phyloP scores from a whole-genome alignment of 2,113 vertebrate genomes.

The Bagarius yarrelli region DNA sequence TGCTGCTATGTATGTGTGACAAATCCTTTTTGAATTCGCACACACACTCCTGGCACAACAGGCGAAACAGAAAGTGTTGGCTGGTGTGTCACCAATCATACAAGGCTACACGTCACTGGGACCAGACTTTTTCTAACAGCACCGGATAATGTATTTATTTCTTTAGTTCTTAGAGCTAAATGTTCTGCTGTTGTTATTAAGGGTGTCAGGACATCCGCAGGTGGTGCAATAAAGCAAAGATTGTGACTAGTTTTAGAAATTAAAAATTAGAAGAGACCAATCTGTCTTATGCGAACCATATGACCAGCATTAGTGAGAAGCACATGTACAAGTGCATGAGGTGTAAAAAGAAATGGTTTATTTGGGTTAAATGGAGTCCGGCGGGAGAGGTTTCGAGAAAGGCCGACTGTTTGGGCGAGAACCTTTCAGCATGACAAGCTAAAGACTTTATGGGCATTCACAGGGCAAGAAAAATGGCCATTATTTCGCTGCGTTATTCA shows the following conservation, averaged over 20 bases:
- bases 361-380: slow-evolving; percentile 21
- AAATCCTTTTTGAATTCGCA: too few relatives aligned
- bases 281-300: slow-evolving; percentile 14
- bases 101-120: neutral
- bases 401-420: slow-evolving; percentile 36
- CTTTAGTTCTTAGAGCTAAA: neutral
- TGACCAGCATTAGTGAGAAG: slow-evolving; percentile 14
- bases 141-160: neutral
- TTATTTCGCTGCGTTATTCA: neutral
- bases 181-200: neutral
- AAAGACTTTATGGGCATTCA: slow-evolving; percentile 39
- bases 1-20: too few relatives aligned
- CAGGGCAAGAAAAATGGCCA: slow-evolving; percentile 32
- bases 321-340: slow-evolving; percentile 19
- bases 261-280: neutral
- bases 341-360: slow-evolving; percentile 13
- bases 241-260: neutral
- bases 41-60: neutral
- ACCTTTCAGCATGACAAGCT: slow-evolving; percentile 44
- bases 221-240: neutral
- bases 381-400: neutral
- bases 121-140: neutral
- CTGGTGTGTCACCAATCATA: neutral
- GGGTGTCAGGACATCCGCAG: neutral
- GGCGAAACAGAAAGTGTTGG: neutral